Evolutionary conservation across 2,888 invertebrate genomes (phyloP), one percentile per base, ranked within the genome.

Genomic region (Eumacrocentrus americanus): DNA sequence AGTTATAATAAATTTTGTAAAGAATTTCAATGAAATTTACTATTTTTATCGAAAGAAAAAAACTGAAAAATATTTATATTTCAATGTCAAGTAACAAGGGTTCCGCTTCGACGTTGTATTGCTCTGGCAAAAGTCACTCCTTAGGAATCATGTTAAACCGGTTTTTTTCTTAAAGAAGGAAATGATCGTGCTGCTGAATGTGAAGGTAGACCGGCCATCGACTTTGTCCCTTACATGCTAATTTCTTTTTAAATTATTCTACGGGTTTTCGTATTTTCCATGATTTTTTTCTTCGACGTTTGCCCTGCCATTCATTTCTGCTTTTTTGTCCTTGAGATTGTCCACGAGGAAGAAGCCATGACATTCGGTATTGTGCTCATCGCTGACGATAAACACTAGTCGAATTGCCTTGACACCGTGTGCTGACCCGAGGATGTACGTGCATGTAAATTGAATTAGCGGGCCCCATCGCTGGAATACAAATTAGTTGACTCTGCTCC

Each of bases 371-470:
- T 38, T 38, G 12, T 38, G 12, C 38, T 38, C 16, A 6, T 14
- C 12, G 38, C 35, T 50, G 34, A 50, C 50, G n/a, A 22, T n/a
- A 51, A 18, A 52, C 22, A 40, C 25, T 9, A 38, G 18, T 50
- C 55, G 52, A 61, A 60, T 50, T 47, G 57, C 64, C 65, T 65
- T 67, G 67, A 67, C 67, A 65, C 61, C 35, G n/a, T 40, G 58
- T 44, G 37, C 5, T 63, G 67, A 67, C 65, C 65, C 57, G 40
- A 2, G 44, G 42, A 56, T 62, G 23, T 63, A 61, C 65, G 56
- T 60, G 63, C 40, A 65, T 67, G 57, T 53, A 57, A 67, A 65
- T 67, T 55, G 53, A 61, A 62, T 35, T 47, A 35, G 29, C 40
- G 44, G 38, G 22, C 29, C 23, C 20, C 50, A 42, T 14, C 14